These are phyloP conservation scores for Patella pellucida DNA, from an alignment of 2,888 invertebrate species.

Conservation along the genomic window DNA sequence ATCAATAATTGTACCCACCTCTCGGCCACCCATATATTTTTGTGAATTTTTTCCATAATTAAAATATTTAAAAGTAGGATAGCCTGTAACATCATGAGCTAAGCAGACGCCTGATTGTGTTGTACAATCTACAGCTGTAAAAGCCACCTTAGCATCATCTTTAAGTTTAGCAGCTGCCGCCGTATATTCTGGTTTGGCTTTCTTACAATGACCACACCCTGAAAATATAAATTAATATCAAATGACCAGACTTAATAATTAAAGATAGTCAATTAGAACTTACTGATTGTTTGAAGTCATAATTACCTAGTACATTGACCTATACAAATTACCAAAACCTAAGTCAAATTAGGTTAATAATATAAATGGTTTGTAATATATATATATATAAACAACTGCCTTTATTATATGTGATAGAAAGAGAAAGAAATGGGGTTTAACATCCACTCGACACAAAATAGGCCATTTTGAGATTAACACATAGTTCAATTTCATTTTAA, in stretches of 20 bases:
- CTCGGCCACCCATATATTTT: conserved; percentile 82
- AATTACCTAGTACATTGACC: not conserved
- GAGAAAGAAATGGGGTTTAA: too few species aligned
- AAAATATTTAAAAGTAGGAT: conserved; percentile 89
- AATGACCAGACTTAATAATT: not conserved
- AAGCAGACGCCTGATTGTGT: conserved; percentile 79
- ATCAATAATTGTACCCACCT: conserved; percentile 72
- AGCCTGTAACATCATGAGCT: conserved; percentile 82
- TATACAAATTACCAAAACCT: not conserved
- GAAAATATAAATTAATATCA: conserved; percentile 18
- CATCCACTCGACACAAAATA: too few species aligned
- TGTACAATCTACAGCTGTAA: conserved; percentile 87
- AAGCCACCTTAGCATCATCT: conserved; percentile 82
- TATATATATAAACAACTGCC: too few species aligned
- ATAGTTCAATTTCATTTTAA: too few species aligned
- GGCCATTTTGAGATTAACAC: too few species aligned
- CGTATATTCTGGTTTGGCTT: conserved; percentile 85
- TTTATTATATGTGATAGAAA: too few species aligned
- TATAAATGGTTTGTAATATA: too few species aligned
- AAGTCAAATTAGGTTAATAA: too few species aligned
- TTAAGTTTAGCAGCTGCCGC: conserved; percentile 82
- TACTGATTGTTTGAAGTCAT: not conserved
- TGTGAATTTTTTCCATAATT: conserved; percentile 81
- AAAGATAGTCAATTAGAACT: not conserved
- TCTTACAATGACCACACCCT: conserved; percentile 95